Conservation (phyloP, 2,797 vertebrate species). For the Protonibea diacanthus region DNA sequence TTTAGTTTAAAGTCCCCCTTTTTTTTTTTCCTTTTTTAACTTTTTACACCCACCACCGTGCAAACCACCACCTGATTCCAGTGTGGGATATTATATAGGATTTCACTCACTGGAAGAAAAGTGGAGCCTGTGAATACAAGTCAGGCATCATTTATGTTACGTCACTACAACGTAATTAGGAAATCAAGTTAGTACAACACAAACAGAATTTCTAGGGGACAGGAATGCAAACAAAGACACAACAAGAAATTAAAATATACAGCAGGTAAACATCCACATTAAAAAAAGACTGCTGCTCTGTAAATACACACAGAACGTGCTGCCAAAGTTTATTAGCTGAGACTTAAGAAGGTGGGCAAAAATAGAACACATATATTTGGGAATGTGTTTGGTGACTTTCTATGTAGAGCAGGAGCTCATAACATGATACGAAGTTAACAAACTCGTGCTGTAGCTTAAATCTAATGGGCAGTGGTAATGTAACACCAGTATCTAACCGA, state of each 20-base stretch:
- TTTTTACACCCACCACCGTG: not conserved
- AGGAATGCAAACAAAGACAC: conserved; percentile 13
- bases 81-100: not conserved
- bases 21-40: too few species aligned
- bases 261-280: conserved; percentile 7
- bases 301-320: not conserved
- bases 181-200: not conserved
- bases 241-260: not conserved
- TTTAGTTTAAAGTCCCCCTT: not conserved
- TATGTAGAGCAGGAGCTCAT: not conserved
- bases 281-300: not conserved
- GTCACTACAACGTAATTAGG: not conserved
- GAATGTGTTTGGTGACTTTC: not conserved
- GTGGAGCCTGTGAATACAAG: not conserved
- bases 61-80: not conserved
- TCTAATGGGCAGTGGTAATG: too few species aligned
- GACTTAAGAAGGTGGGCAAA: too few species aligned
- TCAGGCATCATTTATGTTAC: not conserved
- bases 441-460: too few species aligned
- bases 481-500: not conserved
- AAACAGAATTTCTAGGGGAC: not conserved
- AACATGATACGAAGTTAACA: too few species aligned
- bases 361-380: not conserved
- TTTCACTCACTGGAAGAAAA: not conserved
- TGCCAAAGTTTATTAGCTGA: too few species aligned